Conservation (phyloP, 2,113 vertebrate genomes). For the Scolopax mira region DNA sequence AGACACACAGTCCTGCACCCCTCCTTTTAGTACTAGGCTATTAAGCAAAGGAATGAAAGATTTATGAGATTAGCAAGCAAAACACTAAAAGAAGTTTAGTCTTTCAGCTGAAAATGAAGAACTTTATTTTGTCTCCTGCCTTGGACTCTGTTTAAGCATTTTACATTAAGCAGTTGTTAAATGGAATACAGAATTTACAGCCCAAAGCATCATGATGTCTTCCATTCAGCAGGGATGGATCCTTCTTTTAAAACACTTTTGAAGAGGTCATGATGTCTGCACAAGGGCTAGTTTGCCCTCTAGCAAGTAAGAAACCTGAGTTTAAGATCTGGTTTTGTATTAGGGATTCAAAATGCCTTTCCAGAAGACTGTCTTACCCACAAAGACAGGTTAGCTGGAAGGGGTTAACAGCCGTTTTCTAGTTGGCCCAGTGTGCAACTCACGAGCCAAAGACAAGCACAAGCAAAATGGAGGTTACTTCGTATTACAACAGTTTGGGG, state of each 20-base stretch:
- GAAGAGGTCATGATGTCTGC: not conserved
- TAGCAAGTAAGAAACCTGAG: not conserved
- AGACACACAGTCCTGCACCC: not conserved
- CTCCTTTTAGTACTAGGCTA: not conserved
- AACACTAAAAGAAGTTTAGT: not conserved
- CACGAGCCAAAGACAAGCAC: not conserved
- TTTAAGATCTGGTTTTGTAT: not conserved
- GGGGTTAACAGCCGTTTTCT: not conserved
- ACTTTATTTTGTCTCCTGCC: constrained; percentile 47
- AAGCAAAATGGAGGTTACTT: not conserved
- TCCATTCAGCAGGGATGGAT: not conserved
- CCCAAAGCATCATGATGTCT: not conserved
- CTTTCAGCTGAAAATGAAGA: constrained; percentile 33
- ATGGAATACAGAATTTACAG: not conserved
- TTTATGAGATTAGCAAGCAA: constrained; percentile 39
- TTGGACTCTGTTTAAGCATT: constrained; percentile 22
- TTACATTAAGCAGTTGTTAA: not conserved
- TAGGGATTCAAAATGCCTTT: not conserved
- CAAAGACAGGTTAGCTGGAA: not conserved
- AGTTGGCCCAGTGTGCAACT: not conserved
- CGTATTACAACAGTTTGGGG: not conserved
- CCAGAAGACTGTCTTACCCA: not conserved
- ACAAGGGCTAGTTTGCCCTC: not conserved
- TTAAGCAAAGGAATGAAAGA: constrained; percentile 21
- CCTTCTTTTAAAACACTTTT: not conserved